Conservation (phyloP, 1,140 invertebrate species). For the Belonocnema kinseyi region DNA sequence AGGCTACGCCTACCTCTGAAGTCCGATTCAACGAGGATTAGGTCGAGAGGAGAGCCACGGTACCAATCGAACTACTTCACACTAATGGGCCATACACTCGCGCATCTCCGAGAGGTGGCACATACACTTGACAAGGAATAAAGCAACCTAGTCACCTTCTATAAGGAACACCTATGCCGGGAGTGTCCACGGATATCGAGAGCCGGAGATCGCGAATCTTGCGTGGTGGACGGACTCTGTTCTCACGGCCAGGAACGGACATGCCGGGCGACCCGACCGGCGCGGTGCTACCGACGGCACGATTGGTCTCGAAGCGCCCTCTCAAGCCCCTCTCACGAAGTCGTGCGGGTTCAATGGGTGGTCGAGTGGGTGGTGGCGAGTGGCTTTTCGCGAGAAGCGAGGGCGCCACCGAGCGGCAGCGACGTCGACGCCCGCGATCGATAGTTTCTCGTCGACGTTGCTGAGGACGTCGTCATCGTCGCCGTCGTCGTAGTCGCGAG, state of each 20-base stretch:
- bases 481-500: conserved; percentile 40
- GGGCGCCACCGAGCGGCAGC: conserved; percentile 64
- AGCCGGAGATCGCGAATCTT: conserved; percentile 55
- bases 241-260: conserved; percentile 46
- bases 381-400: conserved; percentile 47
- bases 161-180: not conserved
- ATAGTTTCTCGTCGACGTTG: conserved; percentile 53
- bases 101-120: conserved; percentile 8
- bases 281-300: conserved; percentile 66
- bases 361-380: conserved; percentile 40
- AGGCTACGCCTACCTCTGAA: conserved; percentile 41
- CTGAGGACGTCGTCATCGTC: conserved; percentile 41
- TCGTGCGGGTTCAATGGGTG: conserved; percentile 39
- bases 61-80: conserved; percentile 13
- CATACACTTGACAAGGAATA: not conserved
- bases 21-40: not conserved
- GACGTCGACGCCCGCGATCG: conserved; percentile 69
- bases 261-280: conserved; percentile 66
- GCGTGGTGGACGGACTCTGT: conserved; percentile 43
- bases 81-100: not conserved
- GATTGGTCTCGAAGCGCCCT: conserved; percentile 63
- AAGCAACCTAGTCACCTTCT: not conserved
- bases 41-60: conserved; percentile 5
- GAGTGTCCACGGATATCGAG: conserved; percentile 43
- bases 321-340: conserved; percentile 41